phyloP scores from a whole-genome alignment of 1,140 invertebrate species.

The Chelonus insularis region DNA sequence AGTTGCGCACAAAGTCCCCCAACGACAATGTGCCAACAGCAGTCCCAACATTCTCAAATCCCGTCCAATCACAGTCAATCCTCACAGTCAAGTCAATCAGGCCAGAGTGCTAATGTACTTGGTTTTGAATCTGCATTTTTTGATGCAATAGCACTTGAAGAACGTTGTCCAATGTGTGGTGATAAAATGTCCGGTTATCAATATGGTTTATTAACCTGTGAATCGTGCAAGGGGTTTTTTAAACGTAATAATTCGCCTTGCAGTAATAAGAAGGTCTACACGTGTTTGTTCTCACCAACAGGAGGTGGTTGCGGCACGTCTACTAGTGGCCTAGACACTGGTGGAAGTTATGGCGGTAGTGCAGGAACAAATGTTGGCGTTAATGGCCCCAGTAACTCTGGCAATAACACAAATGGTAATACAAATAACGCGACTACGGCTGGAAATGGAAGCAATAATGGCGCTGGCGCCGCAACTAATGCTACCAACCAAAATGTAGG shows the following conservation, averaged over 20 bases:
- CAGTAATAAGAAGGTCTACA: slow-evolving; percentile 98
- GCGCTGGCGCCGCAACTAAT: slow-evolving; percentile 38
- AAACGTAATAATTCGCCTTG: slow-evolving; percentile 85
- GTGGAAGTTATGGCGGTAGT: slow-evolving; percentile 32
- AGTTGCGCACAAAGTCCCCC: slow-evolving; percentile 54
- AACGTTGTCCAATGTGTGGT: slow-evolving; percentile 97
- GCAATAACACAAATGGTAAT: slow-evolving; percentile 16
- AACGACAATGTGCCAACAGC: slow-evolving; percentile 49
- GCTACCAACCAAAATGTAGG: slow-evolving; percentile 43
- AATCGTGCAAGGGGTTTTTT: slow-evolving; percentile 99
- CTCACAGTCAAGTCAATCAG: slow-evolving; percentile 21
- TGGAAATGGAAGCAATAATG: slow-evolving; percentile 30
- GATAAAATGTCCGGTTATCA: slow-evolving; percentile 99
- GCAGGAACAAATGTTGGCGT: slow-evolving; percentile 16
- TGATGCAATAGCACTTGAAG: slow-evolving; percentile 89
- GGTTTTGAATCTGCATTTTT: slow-evolving; percentile 63
- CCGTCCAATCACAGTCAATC: slow-evolving; percentile 22
- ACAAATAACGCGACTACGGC: slow-evolving; percentile 15
- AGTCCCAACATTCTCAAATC: slow-evolving; percentile 32
- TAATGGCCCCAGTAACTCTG: no score
- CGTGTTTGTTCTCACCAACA: slow-evolving; percentile 73
- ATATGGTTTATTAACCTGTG: slow-evolving; percentile 97
- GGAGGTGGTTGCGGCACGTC: slow-evolving; percentile 53
- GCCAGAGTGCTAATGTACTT: slow-evolving; percentile 38
- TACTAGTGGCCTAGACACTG: slow-evolving; percentile 17